These are phyloP conservation scores for Chorisops tibialis DNA, from an alignment of 2,888 invertebrate species.

Conservation along the genomic window DNA sequence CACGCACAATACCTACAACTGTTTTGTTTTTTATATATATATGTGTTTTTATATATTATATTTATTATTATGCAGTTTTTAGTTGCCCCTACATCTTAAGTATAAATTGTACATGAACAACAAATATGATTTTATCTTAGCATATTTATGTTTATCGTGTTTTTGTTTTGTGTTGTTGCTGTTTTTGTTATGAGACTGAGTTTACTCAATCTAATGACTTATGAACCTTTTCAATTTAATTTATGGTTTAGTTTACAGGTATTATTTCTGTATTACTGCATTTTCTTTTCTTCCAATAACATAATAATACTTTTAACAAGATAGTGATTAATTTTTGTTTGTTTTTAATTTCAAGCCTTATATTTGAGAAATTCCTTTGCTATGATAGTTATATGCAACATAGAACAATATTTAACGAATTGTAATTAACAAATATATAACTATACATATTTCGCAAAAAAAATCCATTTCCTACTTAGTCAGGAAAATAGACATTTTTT, in stretches of 20 bases:
- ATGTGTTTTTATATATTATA: constrained; percentile 26
- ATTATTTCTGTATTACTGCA: no score
- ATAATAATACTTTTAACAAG: constrained; percentile 14
- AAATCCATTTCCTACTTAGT: no score
- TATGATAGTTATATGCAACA: not conserved
- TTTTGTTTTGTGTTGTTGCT: not conserved
- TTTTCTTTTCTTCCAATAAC: not conserved
- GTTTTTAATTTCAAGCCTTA: constrained; percentile 4
- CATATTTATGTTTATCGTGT: not conserved
- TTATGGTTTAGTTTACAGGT: no score
- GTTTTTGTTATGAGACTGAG: not conserved
- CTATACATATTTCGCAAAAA: no score
- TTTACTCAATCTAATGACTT: not conserved
- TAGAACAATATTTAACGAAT: no score
- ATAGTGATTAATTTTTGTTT: constrained; percentile 6
- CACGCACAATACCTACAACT: constrained; percentile 27
- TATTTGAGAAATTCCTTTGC: constrained; percentile 25
- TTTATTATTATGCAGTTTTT: constrained; percentile 2
- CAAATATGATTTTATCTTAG: not conserved
- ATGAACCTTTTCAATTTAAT: no score
- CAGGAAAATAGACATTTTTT: no score
- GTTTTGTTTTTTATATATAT: constrained; percentile 27
- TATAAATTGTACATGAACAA: constrained; percentile 22
- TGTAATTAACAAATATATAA: no score
- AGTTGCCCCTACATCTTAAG: constrained; percentile 1